Conservation (phyloP, 1,140 invertebrate genomes). For the Campoletis sonorensis region DNA sequence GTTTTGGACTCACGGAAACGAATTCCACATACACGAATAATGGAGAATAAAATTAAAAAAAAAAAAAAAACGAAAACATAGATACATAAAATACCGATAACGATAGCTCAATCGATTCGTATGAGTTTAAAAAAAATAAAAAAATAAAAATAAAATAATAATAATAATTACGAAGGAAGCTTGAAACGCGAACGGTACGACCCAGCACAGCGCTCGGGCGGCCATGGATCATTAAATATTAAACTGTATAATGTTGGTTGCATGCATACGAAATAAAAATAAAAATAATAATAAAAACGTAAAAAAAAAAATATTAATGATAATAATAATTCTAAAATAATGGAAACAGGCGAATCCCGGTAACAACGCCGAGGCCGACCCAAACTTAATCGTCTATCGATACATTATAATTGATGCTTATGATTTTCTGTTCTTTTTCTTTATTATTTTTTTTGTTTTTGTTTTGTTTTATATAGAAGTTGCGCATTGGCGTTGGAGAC, state of each 20-base stretch:
- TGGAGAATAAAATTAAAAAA: conserved; percentile 44
- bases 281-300: conserved; percentile 54
- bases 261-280: conserved; percentile 63
- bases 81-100: conserved; percentile 40
- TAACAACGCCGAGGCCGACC: conserved; percentile 61
- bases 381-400: conserved; percentile 61
- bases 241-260: conserved; percentile 60
- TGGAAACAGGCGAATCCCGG: conserved; percentile 54
- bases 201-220: conserved; percentile 51
- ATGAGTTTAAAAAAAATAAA: no score
- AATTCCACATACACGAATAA: conserved; percentile 39
- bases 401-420: conserved; percentile 62
- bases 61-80: conserved; percentile 45
- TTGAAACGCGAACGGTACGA: conserved; percentile 54
- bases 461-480: conserved; percentile 63
- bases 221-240: conserved; percentile 41
- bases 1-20: conserved; percentile 12
- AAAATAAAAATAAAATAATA: conserved; percentile 36
- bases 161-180: conserved; percentile 49
- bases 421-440: conserved; percentile 48
- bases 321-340: conserved; percentile 42
- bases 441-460: conserved; percentile 54
- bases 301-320: conserved; percentile 43
- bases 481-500: conserved; percentile 65
- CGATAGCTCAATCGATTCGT: conserved; percentile 54